These are phyloP conservation scores for Mycetomoellerius zeteki DNA, from an alignment of 1,140 invertebrate genomes.

Conservation along the genomic window DNA sequence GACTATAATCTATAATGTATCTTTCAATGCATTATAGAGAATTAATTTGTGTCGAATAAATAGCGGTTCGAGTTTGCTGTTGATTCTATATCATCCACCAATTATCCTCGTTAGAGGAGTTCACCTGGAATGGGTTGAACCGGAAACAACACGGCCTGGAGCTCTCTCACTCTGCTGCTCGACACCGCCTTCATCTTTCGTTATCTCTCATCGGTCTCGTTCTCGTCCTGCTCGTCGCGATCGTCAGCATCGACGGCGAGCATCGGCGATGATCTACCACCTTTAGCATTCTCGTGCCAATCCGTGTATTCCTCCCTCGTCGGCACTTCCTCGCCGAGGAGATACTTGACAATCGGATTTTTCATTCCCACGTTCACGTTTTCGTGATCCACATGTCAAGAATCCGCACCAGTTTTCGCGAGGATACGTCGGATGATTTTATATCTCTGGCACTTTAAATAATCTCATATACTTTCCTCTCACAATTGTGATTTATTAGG, in stretches of 20 bases:
- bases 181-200: conserved; percentile 67
- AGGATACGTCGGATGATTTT: neutral
- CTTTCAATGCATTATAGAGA: neutral
- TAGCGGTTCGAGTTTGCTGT: neutral
- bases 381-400: neutral
- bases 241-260: conserved; percentile 26
- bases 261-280: neutral
- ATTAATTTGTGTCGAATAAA: conserved; percentile 1
- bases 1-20: too few species aligned
- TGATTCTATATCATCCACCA: neutral
- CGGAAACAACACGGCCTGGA: conserved; percentile 89
- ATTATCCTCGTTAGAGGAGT: conserved; percentile 56
- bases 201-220: conserved; percentile 64
- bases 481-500: neutral
- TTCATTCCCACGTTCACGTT: conserved; percentile 39
- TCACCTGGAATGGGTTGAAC: conserved; percentile 83
- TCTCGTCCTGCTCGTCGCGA: conserved; percentile 45
- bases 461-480: neutral
- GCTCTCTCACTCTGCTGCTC: conserved; percentile 86
- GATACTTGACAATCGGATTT: conserved; percentile 27
- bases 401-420: neutral
- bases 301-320: conserved; percentile 31
- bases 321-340: conserved; percentile 11
- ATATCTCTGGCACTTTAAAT: neutral
- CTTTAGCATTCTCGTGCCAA: conserved; percentile 16